A percentile compares a stretch with the other conserved stretches of the same genome.
These are phyloP conservation scores for Panurus biarmicus DNA, from an alignment of 2,113 vertebrate genomes.

Conservation along the genomic window DNA sequence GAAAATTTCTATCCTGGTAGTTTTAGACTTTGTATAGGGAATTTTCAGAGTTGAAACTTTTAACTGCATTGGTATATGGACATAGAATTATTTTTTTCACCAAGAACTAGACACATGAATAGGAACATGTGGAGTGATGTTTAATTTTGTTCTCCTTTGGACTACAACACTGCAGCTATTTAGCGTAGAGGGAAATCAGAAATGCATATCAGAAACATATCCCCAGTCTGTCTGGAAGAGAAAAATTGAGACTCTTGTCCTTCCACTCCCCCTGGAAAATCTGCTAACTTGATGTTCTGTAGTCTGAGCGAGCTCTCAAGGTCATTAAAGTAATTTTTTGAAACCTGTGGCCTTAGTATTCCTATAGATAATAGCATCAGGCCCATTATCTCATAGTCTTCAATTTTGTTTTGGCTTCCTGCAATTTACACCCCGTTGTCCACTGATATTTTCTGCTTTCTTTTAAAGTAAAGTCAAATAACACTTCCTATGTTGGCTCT, in stretches of 20 bases:
- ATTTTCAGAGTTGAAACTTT: background rate
- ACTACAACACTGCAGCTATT: background rate
- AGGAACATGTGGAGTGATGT: background rate
- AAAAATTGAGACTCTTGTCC: background rate
- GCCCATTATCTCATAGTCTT: slow-evolving; percentile 48
- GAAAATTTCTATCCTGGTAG: background rate
- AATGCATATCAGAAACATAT: background rate
- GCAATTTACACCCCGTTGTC: slow-evolving; percentile 62
- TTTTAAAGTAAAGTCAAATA: slow-evolving; percentile 56
- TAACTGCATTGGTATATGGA: background rate
- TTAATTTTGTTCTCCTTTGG: background rate
- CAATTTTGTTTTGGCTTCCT: slow-evolving; percentile 66
- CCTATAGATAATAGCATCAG: slow-evolving; percentile 36
- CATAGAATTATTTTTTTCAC: background rate
- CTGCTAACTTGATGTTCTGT: background rate
- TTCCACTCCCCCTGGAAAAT: background rate
- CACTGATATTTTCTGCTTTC: slow-evolving; percentile 51
- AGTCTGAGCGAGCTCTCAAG: slow-evolving; percentile 22
- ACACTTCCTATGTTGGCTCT: slow-evolving; percentile 16
- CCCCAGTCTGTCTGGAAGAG: background rate
- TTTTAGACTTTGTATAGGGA: background rate
- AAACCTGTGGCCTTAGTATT: slow-evolving; percentile 23
- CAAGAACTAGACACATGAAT: background rate
- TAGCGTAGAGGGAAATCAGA: background rate
- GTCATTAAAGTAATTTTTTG: slow-evolving; percentile 31